A percentile compares a stretch with the other conserved stretches of the same genome.
Conservation (phyloP, 2,113 vertebrate genomes). For the Sminthopsis crassicaudata region DNA sequence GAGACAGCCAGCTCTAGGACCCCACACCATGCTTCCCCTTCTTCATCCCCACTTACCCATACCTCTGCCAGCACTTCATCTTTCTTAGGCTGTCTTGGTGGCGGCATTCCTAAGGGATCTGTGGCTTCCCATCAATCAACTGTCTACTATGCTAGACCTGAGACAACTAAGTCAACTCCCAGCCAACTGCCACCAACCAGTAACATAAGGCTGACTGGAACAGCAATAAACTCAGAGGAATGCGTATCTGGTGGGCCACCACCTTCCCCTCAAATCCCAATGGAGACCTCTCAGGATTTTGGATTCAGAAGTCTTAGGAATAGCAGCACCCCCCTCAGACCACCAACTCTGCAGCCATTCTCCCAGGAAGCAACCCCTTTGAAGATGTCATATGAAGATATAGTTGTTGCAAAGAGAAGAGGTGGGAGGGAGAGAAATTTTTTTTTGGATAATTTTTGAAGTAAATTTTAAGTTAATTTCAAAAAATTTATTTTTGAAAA, state of each 20-base stretch:
- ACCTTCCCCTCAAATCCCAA: not conserved
- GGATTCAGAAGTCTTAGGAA: not conserved
- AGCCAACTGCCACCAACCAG: not conserved
- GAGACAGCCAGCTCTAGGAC: not conserved
- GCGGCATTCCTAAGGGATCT: not conserved
- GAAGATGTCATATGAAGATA: not conserved
- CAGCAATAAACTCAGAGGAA: not conserved
- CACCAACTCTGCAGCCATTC: not conserved
- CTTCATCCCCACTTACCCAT: not conserved
- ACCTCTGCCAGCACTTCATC: not conserved
- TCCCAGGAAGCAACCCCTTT: not conserved
- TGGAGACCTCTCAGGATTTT: not conserved
- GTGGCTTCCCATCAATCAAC: not conserved
- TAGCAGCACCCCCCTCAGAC: not conserved
- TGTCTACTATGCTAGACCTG: accelerated
- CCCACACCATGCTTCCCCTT: not conserved
- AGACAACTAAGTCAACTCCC: not conserved
- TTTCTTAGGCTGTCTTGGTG: not conserved
- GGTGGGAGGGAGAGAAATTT: not conserved
- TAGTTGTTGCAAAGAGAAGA: not conserved
- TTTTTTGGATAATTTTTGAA: not conserved
- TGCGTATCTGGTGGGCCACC: not conserved
- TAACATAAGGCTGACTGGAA: not conserved
- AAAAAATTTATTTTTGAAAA: no score
- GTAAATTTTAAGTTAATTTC: no score